Evolutionary conservation across 2,113 vertebrate species (phyloP), one percentile per base, ranked within the genome.

Genomic region (Petaurus breviceps): DNA sequence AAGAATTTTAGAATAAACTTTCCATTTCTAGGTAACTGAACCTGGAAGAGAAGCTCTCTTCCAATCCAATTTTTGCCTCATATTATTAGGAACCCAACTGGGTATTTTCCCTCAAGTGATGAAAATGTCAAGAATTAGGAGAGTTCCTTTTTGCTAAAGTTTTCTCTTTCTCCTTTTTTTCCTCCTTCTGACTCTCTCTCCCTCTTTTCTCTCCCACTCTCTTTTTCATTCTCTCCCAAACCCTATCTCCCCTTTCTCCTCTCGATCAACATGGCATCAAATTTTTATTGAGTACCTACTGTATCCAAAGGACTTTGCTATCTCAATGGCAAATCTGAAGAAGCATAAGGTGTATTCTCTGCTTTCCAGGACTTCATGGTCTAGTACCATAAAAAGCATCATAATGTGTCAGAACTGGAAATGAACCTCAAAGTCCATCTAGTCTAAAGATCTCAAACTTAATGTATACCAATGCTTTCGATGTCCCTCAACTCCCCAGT

Each of bases 91-190:
- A 93, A 90, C 31, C 47, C 84, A 94, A 51, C 68, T 94, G 37
- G 22, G 55, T 22, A 89, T 90, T 51, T 94, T 94, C 6, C 95
- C n/a, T 53, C 52, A 95, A 55, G 94, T 46, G 23, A 11, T 50
- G 54, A 92, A 92, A 95, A 54, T 52, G 61, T 89, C 90, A 84
- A 68, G 90, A 92, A 6, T 28, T 89, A 68, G 61, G 31, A 68
- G 31, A 37, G 31, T 11, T 19, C 19, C 68, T 84, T 84, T 43
- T 84, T 84, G 31, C 37, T 84, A 23, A 84, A 84, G n/a, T 84
- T 84, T 43, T 84, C 37, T 84, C n/a, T 43, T 14, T 12, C 57
- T 68, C 28, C 19, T 43, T 22, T n/a, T 84, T 68, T 68, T 37
- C 28, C 14, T 77, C 61, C 31, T 3, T 61, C 57, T 37, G 28